Evolutionary conservation across 2,113 vertebrate species (phyloP), one percentile per base, ranked within the genome.

Genomic region (Gopherus flavomarginatus): DNA sequence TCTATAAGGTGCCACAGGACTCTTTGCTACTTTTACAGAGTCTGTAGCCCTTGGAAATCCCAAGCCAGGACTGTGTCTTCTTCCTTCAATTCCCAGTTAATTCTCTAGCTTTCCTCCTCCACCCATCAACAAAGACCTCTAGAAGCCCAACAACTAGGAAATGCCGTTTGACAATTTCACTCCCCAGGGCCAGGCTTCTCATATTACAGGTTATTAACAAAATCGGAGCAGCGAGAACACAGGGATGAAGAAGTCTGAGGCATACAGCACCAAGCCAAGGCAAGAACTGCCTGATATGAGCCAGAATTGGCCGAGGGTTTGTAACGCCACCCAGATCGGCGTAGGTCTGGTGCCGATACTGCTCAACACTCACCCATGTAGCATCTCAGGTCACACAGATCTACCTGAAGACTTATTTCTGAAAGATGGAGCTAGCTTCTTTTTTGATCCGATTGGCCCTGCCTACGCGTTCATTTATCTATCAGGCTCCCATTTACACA

Each of bases 201-300:
- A 89, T 96, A 95, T 95, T 96, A 93, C 22, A 22, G 83, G 92
- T 97, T 97, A 97, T 97, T 97, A 97, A 3, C 90, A 78, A 89
- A 94, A 92, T 83, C 38, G 69, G 91, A 96, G 94, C 95, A 94
- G 94, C 72, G 91, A 90, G 95, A 97, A 92, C 90, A 10, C 85
- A 3, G 8, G 94, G 72, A n/a, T 3, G 16, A 92, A 89, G 91
- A 95, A 93, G 94, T 90, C 79, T 88, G 22, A 11, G 89, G 89
- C 42, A 87, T 86, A 77, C 83, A 56, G 50, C 11, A 59, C 89
- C 56, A 89, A 89, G 16, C 87, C 26, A n/a, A 59, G 84, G 89
- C 24, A 83, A 29, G 79, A 91, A 94, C 80, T 29, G 62, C 80
- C 2, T 6, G 29, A 1, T 24, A 86, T 2, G 4, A 62, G 62